Percentiles rank a stretch among this genome's conserved stretches.
Evolutionary conservation across 2,888 invertebrate species (phyloP).

Genomic region (Bedellia somnulentella): DNA sequence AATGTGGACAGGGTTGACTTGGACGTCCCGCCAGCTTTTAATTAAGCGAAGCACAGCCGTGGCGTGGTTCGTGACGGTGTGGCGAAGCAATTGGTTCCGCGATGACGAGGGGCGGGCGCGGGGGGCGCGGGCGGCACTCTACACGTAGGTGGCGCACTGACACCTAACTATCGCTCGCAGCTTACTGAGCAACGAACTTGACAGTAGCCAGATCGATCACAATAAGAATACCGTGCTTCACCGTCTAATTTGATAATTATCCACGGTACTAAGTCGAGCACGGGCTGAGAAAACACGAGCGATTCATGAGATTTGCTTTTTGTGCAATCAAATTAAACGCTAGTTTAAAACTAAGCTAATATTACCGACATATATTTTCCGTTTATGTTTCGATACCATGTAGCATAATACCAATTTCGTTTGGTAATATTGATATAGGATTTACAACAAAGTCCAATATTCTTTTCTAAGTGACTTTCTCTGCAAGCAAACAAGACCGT

Average conservation of each 20-base stretch:
- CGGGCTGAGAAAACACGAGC: slow-evolving; percentile 18
- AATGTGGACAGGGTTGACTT: slow-evolving; percentile 24
- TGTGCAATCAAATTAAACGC: too few species aligned
- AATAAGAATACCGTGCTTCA: slow-evolving; percentile 28
- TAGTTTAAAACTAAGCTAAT: too few species aligned
- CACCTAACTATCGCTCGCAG: slow-evolving; percentile 46
- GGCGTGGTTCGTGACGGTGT: slow-evolving; percentile 43
- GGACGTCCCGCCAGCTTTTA: slow-evolving; percentile 50
- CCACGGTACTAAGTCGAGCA: slow-evolving; percentile 33
- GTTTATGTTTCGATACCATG: too few species aligned
- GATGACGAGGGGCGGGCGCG: slow-evolving; percentile 20
- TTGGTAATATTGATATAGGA: too few species aligned
- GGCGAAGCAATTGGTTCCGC: slow-evolving; percentile 50
- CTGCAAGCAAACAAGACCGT: slow-evolving; percentile 9
- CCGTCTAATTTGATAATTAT: slow-evolving; percentile 46
- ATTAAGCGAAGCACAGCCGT: slow-evolving; percentile 44
- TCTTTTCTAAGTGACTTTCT: slow-evolving; percentile 4
- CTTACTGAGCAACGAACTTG: slow-evolving; percentile 45
- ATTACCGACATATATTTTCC: too few species aligned
- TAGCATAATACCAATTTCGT: too few species aligned
- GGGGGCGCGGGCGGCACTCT: slow-evolving; percentile 45
- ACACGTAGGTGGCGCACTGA: slow-evolving; percentile 49
- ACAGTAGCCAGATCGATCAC: slow-evolving; percentile 36
- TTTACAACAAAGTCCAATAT: slow-evolving; percentile 6
- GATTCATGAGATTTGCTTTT: slow-evolving; percentile 19